Conservation (phyloP, 2,888 invertebrate species). For the Idaea straminata region DNA sequence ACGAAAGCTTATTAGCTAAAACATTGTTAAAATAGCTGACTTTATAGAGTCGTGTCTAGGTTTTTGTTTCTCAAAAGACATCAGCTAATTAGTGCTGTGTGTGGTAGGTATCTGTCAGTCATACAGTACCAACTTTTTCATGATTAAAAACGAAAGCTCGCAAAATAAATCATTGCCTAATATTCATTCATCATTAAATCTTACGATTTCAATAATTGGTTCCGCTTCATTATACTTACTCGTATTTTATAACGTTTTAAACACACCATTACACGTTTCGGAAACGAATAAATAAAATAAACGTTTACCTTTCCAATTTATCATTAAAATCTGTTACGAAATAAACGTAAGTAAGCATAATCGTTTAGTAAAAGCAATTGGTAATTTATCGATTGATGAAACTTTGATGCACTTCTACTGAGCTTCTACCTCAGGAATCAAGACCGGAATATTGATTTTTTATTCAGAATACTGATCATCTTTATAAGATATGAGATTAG, state of each 20-base stretch:
- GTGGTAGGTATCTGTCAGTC: too few species aligned
- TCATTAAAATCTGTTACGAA: neutral
- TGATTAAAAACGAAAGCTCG: neutral
- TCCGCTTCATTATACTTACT: neutral
- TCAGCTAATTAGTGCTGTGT: too few species aligned
- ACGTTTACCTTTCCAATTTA: neutral
- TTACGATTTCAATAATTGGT: neutral
- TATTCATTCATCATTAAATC: neutral
- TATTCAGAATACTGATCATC: too few species aligned
- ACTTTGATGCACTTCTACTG: neutral
- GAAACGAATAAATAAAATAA: neutral
- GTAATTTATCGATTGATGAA: neutral
- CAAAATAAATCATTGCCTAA: neutral
- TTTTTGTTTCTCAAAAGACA: too few species aligned
- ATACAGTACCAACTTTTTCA: neutral
- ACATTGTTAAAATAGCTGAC: too few species aligned
- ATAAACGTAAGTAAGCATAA: neutral
- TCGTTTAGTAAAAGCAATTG: neutral
- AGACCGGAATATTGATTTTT: too few species aligned
- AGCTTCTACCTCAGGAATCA: too few species aligned
- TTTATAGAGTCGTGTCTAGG: too few species aligned
- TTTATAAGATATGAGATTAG: too few species aligned
- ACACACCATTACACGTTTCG: neutral
- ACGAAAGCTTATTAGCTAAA: too few species aligned
- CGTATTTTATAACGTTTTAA: neutral